phyloP scores from a whole-genome alignment of 1,140 invertebrate species.

The Varroa destructor region DNA sequence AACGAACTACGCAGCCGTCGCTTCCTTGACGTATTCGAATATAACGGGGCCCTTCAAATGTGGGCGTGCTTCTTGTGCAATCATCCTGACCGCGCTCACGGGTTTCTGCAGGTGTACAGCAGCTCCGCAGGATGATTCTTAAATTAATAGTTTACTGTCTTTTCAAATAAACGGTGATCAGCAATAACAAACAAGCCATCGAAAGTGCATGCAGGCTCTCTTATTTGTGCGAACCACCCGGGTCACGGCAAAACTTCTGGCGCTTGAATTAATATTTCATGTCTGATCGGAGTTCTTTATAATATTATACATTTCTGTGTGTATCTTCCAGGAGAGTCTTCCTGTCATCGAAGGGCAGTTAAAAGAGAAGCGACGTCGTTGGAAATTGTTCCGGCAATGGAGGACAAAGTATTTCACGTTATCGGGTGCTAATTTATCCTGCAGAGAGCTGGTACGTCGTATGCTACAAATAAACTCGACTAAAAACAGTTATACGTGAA shows the following conservation, averaged over 20 bases:
- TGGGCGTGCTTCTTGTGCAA: constrained; percentile 83
- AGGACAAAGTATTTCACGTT: constrained; percentile 81
- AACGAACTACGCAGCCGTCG: constrained; percentile 69
- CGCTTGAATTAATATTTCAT: no score
- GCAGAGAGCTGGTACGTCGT: constrained; percentile 60
- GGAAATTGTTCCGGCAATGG: constrained; percentile 78
- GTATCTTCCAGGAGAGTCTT: constrained; percentile 28
- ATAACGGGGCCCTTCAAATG: constrained; percentile 47
- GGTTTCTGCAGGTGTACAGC: constrained; percentile 53
- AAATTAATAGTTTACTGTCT: background rate
- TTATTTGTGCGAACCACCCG: no score
- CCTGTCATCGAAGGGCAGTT: constrained; percentile 61
- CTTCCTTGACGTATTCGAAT: constrained; percentile 84
- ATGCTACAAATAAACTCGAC: constrained; percentile 30
- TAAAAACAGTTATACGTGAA: constrained; percentile 17
- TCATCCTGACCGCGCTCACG: constrained; percentile 69
- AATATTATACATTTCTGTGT: constrained; percentile 21
- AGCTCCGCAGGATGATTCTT: background rate
- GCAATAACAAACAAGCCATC: no score
- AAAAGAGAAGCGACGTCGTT: constrained; percentile 86
- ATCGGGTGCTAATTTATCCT: constrained; percentile 73
- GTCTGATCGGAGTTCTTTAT: background rate
- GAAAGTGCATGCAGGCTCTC: no score
- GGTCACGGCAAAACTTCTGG: no score
- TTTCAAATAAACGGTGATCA: background rate